A percentile compares a stretch with the other conserved stretches of the same genome.
These are phyloP conservation scores for Eudyptes chrysolophus DNA, from an alignment of 2,113 vertebrate genomes.

Conservation along the genomic window DNA sequence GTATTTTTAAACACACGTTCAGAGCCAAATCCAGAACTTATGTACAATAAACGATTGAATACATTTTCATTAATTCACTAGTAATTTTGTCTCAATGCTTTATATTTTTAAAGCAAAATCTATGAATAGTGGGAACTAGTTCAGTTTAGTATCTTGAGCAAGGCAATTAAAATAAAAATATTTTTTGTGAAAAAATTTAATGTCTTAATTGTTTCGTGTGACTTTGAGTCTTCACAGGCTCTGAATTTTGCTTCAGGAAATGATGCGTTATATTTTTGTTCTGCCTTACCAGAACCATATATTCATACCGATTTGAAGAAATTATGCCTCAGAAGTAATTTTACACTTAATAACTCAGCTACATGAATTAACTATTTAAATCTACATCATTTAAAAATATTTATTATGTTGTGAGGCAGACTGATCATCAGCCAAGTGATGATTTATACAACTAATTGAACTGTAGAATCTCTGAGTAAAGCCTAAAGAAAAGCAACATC, in stretches of 20 bases:
- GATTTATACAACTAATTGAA: neutral
- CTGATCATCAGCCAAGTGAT: neutral
- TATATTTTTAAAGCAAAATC: neutral
- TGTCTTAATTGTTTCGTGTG: neutral
- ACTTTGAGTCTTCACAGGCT: neutral
- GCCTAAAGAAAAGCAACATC: neutral
- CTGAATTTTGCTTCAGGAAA: neutral
- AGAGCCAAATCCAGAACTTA: neutral
- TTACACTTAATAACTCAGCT: neutral
- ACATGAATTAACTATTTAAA: neutral
- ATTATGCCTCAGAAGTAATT: neutral
- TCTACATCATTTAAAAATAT: neutral
- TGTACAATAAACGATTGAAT: neutral
- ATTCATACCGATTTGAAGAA: neutral
- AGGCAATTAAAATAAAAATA: neutral
- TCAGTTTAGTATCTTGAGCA: neutral
- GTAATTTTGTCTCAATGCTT: neutral
- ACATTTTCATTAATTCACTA: neutral
- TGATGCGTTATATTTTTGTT: neutral
- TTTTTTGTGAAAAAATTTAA: neutral
- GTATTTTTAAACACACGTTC: neutral
- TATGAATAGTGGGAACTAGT: neutral
- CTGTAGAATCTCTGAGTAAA: neutral
- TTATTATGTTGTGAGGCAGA: neutral
- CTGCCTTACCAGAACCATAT: neutral